Evolutionary conservation across 2,113 vertebrate genomes (phyloP).

Genomic region (Limnothrissa miodon): DNA sequence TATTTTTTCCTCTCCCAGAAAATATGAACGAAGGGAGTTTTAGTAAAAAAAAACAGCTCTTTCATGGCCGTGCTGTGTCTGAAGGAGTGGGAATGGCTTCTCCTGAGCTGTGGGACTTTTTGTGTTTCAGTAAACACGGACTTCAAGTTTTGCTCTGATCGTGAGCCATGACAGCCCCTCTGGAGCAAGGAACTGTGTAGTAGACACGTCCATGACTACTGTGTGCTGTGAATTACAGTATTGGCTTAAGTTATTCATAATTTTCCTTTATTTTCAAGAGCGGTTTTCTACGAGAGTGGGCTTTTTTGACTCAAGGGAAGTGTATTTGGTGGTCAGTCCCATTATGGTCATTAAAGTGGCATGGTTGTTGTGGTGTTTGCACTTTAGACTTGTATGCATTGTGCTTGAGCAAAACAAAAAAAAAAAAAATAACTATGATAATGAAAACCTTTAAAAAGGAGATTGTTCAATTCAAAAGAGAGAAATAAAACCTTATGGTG

Average conservation of each 20-base stretch:
- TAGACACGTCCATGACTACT: constrained; percentile 21
- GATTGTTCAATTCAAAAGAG: constrained; percentile 18
- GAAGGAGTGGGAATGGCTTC: not conserved
- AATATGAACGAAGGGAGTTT: constrained; percentile 46
- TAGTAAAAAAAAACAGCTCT: not conserved
- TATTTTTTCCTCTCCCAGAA: constrained; percentile 29
- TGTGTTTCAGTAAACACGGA: not conserved
- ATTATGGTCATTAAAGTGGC: constrained; percentile 19
- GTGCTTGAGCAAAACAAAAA: constrained; percentile 41
- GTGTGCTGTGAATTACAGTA: constrained; percentile 43
- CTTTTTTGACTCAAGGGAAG: constrained; percentile 18
- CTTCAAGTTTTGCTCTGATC: not conserved
- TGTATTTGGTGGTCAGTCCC: not conserved
- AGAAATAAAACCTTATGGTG: not conserved
- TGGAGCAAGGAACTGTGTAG: not conserved
- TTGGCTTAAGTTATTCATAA: constrained; percentile 36
- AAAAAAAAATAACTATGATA: constrained; percentile 15
- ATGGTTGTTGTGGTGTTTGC: constrained; percentile 45
- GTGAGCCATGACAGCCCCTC: not conserved
- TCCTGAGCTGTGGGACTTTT: constrained; percentile 9
- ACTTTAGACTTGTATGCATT: constrained; percentile 48
- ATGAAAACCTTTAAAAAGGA: constrained; percentile 22
- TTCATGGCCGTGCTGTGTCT: constrained; percentile 16
- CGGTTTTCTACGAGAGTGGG: constrained; percentile 15
- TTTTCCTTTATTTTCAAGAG: not conserved